Base-by-base conservation (phyloP, 1,140 invertebrate genomes). In the Lysiphlebus fabarum region DNA sequence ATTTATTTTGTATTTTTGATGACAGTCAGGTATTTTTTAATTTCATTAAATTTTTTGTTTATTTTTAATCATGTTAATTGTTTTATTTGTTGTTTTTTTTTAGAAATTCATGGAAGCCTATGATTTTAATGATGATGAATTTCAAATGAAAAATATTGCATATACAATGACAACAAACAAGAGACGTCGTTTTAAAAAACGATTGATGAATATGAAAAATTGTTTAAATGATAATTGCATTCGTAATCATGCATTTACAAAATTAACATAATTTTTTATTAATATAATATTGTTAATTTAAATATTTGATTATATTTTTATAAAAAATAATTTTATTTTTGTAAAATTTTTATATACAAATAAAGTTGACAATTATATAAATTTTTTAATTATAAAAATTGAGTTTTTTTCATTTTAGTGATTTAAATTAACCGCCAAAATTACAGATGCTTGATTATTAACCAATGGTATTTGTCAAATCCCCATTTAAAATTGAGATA, bases 1-100 rank as follows among this genome's bases (percentile, higher is more conserved):
- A 85, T 61, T 83, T 93, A 61, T 93, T 87, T 66, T 95, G 92
- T 70, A 67, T 83, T 58, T 92, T 94, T 73, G 71, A 81, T 34
- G 90, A 94, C 71, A 62, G 81, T 44, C 79, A 90, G 81, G 90
- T 91, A 81, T 38, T 26, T 17, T 43, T 12, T 36, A 44, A 53
- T 59, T n/a, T 43, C 17, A 11, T 10, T 2, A 47, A 26, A 17
- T 44, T 44, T 33, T 43, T 49, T 3, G 6, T 26, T 14, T 33
- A 45, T 43, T 55, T 56, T 36, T 6, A 49, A 47, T 51, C 44
- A 34, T 14, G 3, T 43, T 49, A n/a, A 14, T 48, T 43, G 34
- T 51, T 40, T 36, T 45, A 12, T 60, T 53, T 47, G 47, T 56
- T 58, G 68, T 69, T 68, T 49, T 65, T 57, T 79, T 81, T 34